A percentile compares a stretch with the other conserved stretches of the same genome.
phyloP scores from a whole-genome alignment of 2,797 vertebrate species.

The Sebastes dallii region DNA sequence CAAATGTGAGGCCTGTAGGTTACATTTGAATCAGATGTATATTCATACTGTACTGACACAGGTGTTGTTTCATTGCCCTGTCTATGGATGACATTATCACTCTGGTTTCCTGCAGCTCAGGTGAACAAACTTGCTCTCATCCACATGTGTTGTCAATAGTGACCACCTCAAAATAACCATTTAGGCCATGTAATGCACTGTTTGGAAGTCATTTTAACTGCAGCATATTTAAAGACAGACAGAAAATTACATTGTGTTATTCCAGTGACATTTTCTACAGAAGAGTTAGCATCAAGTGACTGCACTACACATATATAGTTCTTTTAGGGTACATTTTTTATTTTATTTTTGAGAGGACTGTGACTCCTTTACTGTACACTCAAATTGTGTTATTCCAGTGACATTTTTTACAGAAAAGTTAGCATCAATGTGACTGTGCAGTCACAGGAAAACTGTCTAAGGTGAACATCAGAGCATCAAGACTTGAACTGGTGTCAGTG shows the following conservation, averaged over 20 bases:
- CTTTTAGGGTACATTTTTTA: too few relatives aligned
- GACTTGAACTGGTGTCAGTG: background rate
- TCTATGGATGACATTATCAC: background rate
- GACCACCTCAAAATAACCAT: background rate
- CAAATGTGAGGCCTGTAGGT: background rate
- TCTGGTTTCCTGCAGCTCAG: background rate
- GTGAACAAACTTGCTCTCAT: background rate
- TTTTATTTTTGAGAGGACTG: too few relatives aligned
- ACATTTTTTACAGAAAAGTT: background rate
- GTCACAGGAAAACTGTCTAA: background rate
- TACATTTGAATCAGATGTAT: background rate
- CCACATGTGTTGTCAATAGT: too few relatives aligned
- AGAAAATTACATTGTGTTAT: background rate
- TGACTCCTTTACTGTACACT: accelerated
- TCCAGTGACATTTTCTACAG: background rate
- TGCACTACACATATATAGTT: background rate
- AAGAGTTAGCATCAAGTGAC: background rate
- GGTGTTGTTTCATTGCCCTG: background rate
- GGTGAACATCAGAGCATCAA: background rate
- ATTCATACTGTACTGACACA: background rate
- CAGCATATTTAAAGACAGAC: background rate
- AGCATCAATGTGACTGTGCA: background rate
- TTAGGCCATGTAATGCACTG: background rate
- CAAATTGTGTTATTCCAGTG: background rate
- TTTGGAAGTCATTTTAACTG: accelerated